Conservation (phyloP, 2,113 vertebrate species). For the Channa argus region DNA sequence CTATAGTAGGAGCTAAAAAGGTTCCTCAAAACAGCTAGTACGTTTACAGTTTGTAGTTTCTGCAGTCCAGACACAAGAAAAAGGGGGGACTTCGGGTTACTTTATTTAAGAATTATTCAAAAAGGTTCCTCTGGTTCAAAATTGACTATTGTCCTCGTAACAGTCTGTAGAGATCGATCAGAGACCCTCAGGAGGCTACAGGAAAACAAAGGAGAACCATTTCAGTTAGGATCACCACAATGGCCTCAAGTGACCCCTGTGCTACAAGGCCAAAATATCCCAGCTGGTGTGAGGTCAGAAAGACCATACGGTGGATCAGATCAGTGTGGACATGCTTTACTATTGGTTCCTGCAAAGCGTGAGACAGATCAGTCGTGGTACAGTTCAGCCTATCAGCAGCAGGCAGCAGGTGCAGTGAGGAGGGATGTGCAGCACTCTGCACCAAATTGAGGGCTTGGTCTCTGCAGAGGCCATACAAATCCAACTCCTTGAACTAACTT, state of each 20-base stretch:
- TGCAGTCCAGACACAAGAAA: no score
- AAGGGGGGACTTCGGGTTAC: no score
- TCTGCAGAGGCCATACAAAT: conserved; percentile 70
- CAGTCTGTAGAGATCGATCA: conserved; percentile 55
- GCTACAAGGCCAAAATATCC: conserved; percentile 9
- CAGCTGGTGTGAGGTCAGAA: not conserved
- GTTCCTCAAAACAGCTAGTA: no score
- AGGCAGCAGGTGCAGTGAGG: conserved; percentile 71
- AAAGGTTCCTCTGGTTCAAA: no score
- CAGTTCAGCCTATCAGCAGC: conserved; percentile 60
- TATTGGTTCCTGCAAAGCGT: conserved; percentile 24
- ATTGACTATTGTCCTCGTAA: conserved; percentile 21
- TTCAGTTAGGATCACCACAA: conserved; percentile 26
- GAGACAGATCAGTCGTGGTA: conserved; percentile 45
- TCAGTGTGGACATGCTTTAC: conserved; percentile 1
- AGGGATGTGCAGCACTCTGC: conserved; percentile 73
- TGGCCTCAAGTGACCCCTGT: conserved; percentile 55
- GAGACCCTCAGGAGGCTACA: conserved; percentile 16
- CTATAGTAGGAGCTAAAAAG: no score
- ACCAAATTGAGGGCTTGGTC: conserved; percentile 77
- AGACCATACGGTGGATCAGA: not conserved
- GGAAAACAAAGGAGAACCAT: conserved; percentile 8
- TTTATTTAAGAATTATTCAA: no score
- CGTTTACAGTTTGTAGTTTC: no score
- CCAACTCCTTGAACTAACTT: conserved; percentile 39